Conservation (phyloP, 2,888 invertebrate species). For the Rotaria magnacalcarata region DNA sequence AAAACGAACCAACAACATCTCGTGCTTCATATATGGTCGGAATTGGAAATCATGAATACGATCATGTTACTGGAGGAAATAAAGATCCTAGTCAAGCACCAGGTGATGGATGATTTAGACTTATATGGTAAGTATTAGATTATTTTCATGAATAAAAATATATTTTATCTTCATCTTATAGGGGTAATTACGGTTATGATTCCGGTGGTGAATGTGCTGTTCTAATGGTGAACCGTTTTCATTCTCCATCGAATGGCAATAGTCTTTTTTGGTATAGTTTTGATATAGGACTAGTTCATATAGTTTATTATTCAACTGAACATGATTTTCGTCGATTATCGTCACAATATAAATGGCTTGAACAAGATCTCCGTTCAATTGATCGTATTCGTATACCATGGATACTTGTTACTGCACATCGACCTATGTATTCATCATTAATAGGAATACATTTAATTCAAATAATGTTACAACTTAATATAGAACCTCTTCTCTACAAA, state of each 20-base stretch:
- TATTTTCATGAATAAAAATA: too few species aligned
- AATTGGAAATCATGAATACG: constrained; percentile 80
- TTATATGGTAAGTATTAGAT: not conserved
- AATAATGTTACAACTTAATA: too few species aligned
- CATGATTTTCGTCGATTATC: not conserved
- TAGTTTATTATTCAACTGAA: not conserved
- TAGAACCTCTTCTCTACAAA: too few species aligned
- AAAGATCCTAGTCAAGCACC: not conserved
- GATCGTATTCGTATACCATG: not conserved
- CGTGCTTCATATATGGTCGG: constrained; percentile 76
- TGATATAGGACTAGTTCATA: not conserved
- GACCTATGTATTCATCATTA: constrained; percentile 41
- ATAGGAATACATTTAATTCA: too few species aligned
- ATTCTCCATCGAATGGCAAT: not conserved
- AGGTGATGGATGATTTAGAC: not conserved
- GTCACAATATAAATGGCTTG: not conserved
- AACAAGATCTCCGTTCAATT: not conserved
- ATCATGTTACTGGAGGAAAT: constrained; percentile 47
- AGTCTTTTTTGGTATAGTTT: not conserved
- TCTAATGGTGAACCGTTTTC: not conserved
- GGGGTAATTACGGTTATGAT: constrained; percentile 23
- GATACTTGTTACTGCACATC: not conserved
- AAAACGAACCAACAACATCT: constrained; percentile 80
- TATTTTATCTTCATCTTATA: not conserved
- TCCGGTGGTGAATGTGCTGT: constrained; percentile 25